Percentiles rank a stretch among this genome's conserved stretches.
Evolutionary conservation across 2,113 vertebrate genomes (phyloP).

Genomic region (Oryzias curvinotus): DNA sequence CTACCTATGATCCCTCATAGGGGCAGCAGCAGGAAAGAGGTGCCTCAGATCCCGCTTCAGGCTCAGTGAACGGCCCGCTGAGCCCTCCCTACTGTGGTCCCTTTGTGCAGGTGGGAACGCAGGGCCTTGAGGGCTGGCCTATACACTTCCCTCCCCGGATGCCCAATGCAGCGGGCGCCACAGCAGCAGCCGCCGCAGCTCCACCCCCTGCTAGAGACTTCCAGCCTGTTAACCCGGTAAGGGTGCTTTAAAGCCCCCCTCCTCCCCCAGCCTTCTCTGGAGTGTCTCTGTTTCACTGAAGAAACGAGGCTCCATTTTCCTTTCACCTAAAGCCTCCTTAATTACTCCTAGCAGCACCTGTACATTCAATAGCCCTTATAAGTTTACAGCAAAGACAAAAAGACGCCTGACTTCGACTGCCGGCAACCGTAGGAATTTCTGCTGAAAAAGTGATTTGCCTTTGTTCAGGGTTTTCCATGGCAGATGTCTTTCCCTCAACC

Average conservation of each 20-base stretch:
- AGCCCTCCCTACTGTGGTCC: slow-evolving; percentile 88
- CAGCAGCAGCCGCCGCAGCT: slow-evolving; percentile 61
- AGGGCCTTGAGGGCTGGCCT: slow-evolving; percentile 89
- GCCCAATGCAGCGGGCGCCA: slow-evolving; percentile 72
- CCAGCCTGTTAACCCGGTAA: slow-evolving; percentile 80
- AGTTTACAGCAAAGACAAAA: slow-evolving; percentile 18
- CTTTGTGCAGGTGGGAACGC: slow-evolving; percentile 84
- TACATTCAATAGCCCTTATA: slow-evolving; percentile 21
- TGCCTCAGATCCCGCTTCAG: slow-evolving; percentile 80
- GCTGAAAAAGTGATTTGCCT: slow-evolving; percentile 19
- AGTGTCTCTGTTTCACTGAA: slow-evolving; percentile 51
- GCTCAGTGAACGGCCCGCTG: slow-evolving; percentile 76
- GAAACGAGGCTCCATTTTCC: slow-evolving; percentile 48
- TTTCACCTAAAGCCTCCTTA: slow-evolving; percentile 21
- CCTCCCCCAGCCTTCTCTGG: slow-evolving; percentile 48
- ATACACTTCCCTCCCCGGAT: slow-evolving; percentile 86
- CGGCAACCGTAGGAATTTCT: neutral
- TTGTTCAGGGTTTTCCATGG: slow-evolving; percentile 86
- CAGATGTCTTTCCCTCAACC: slow-evolving; percentile 83
- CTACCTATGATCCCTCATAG: slow-evolving; percentile 70
- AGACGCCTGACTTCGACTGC: slow-evolving; percentile 11
- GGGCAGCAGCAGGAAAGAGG: slow-evolving; percentile 83
- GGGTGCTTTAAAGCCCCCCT: slow-evolving; percentile 53
- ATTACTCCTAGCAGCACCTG: slow-evolving; percentile 15
- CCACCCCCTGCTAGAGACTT: slow-evolving; percentile 81